Evolutionary conservation across 2,888 invertebrate genomes (phyloP), one percentile per base, ranked within the genome.

Genomic region (Xanthia togata): DNA sequence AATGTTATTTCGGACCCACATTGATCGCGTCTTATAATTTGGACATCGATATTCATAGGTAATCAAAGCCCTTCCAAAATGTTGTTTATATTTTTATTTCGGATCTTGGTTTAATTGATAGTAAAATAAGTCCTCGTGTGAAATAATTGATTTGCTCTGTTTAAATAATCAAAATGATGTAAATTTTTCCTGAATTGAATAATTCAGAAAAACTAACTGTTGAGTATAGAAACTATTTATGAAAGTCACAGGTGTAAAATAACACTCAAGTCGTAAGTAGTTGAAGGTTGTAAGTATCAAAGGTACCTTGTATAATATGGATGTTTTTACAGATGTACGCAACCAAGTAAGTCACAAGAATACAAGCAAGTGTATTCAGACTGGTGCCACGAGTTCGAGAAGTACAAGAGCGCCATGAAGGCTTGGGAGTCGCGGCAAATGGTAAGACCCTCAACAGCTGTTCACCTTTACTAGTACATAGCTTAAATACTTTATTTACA

Each of bases 361-460:
- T 97, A 97, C 90, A 97, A 97, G 91, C 97, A 97, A 89, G 97
- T 97, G 79, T 98, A 98, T 92, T 97, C 97, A 12, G 98, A 98
- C 90, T 98, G 98, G 98, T 98, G 98, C 91, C 97, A 97, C 88
- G 97, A 98, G 93, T 97, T 97, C 90, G 97, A 98, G 91, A 97
- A 97, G 90, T 98, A 98, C 93, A 97, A 97, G 93, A 96, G 95
- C 88, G 97, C 97, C 55, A 97, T 97, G 97, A 97, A 97, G 87
- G 96, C 96, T 78, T 97, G 97, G 97, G 97, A 97, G 91, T 95
- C 96, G 55, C 95, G 97, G 85, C 97, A 97, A 96, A 96, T 97
- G 95, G 97, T 97, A 92, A 95, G 95, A 70, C 44, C 3, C 60
- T 53, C 3, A 50, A 70, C 59, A 78, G 11, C 65, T 72, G 55